A percentile compares a stretch with the other conserved stretches of the same genome.
These are phyloP conservation scores for Pemphigus obesinymphae DNA, from an alignment of 1,140 invertebrate species.

Conservation along the genomic window DNA sequence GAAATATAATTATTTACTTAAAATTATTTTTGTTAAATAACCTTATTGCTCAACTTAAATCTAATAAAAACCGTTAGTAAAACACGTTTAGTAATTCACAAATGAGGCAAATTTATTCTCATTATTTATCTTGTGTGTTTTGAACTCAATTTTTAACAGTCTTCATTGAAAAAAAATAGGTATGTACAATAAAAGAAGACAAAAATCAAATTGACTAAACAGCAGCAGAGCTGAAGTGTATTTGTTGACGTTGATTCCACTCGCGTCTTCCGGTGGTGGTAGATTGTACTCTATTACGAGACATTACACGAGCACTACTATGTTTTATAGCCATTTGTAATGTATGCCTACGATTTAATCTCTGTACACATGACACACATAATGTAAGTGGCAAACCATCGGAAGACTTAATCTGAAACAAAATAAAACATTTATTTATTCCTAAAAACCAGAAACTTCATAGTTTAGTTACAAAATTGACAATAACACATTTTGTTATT, in stretches of 20 bases:
- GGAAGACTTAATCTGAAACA: slow-evolving; percentile 35
- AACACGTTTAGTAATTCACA: slow-evolving; percentile 35
- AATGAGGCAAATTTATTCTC: slow-evolving; percentile 5
- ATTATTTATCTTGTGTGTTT: slow-evolving; percentile 12
- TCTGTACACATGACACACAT: slow-evolving; percentile 35
- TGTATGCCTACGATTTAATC: slow-evolving; percentile 30
- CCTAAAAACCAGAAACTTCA: background rate
- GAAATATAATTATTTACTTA: slow-evolving; percentile 17
- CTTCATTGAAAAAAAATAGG: slow-evolving; percentile 39
- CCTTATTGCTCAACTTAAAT: slow-evolving; percentile 26
- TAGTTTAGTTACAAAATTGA: too few species aligned
- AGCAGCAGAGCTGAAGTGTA: background rate
- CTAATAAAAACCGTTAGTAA: slow-evolving; percentile 37
- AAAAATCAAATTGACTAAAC: slow-evolving; percentile 31
- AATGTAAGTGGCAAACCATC: slow-evolving; percentile 38
- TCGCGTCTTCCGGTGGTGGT: background rate
- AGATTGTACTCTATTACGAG: background rate
- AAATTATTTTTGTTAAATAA: slow-evolving; percentile 36
- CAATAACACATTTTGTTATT: too few species aligned
- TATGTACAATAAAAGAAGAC: slow-evolving; percentile 35
- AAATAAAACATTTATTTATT: background rate
- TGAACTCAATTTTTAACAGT: slow-evolving; percentile 38
- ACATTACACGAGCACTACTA: background rate
- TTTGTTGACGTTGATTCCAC: slow-evolving; percentile 3
- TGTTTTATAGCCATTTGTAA: slow-evolving; percentile 30